phyloP scores from a whole-genome alignment of 2,113 vertebrate species.

The Emberiza fucata region DNA sequence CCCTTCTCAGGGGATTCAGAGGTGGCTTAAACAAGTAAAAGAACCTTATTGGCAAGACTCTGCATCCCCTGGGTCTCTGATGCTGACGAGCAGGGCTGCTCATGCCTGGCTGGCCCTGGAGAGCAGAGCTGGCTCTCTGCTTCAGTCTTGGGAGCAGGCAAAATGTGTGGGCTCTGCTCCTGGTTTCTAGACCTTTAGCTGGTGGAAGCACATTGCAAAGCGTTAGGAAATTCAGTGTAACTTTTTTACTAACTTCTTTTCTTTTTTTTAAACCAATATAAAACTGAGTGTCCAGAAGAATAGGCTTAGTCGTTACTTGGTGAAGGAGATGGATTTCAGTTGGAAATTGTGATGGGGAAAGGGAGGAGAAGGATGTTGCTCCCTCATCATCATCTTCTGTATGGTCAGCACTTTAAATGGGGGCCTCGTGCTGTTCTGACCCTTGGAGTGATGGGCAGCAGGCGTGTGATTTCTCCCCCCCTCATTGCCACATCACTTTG shows the following conservation, averaged over 20 bases:
- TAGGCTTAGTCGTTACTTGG: background rate
- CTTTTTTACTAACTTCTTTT: conserved; percentile 41
- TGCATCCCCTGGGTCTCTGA: background rate
- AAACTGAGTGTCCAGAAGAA: conserved; percentile 11
- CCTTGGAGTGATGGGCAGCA: background rate
- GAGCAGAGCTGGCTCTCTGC: conserved; percentile 56
- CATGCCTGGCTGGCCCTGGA: background rate
- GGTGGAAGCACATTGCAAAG: background rate
- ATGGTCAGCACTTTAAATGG: conserved; percentile 57
- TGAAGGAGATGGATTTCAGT: background rate
- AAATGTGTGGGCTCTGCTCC: background rate
- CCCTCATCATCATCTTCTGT: background rate
- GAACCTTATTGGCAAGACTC: background rate
- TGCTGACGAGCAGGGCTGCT: background rate
- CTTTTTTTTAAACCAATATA: background rate
- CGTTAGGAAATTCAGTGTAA: background rate
- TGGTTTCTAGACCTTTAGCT: background rate
- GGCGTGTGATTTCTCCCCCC: background rate
- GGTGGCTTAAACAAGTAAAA: conserved; percentile 21
- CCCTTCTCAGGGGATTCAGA: conserved; percentile 42
- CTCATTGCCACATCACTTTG: background rate
- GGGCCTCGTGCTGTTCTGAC: background rate
- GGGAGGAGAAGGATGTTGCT: conserved; percentile 29
- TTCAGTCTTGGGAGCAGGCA: background rate
- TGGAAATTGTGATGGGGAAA: conserved; percentile 6